Evolutionary conservation across 1,140 invertebrate species (phyloP), one percentile per base, ranked within the genome.

Genomic region (Zaprionus vittiger): DNA sequence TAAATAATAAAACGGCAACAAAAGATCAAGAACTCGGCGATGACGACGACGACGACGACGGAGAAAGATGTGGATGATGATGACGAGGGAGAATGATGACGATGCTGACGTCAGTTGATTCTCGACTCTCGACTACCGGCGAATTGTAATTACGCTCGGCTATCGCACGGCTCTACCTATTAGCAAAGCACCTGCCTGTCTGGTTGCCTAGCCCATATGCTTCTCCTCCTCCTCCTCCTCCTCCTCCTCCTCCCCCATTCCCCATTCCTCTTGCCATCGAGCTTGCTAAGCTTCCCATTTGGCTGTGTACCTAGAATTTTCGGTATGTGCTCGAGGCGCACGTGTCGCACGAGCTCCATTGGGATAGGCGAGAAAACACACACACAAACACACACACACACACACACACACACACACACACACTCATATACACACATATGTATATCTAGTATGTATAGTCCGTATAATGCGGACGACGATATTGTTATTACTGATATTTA

Each of bases 401-500:
- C 31, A 34, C 17, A 9, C 7, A 44, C 3, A 7, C 17, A 17
- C 5, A n/a, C 41, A 31, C 28, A 9, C 28, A 31, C 28, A 31
- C 31, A 34, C 17, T 17, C 7, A 44, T 9, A 7, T 44, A 17
- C 5, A 4, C 17, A n/a, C 2, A 41, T 17, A 41, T n/a, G 2
- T n/a, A 41, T n/a, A 17, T 44, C 7, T 34, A 34, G n/a, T n/a
- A 44, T 9, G 15, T 44, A 20, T 54, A 47, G 34, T 73, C 12
- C 22, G 41, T 44, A 34, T 38, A 34, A n/a, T 37, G 34, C 22
- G 15, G 41, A 57, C 66, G 22, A 71, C 63, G 34, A 28, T 56
- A 72, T 67, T 73, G 17, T 68, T 60, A 67, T 73, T 68, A 68
- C 71, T 73, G 64, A 56, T 68, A 73, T 73, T 60, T 73, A 68